Evolutionary conservation across 2,888 invertebrate species (phyloP).

Genomic region (Scrobipalpa costella): DNA sequence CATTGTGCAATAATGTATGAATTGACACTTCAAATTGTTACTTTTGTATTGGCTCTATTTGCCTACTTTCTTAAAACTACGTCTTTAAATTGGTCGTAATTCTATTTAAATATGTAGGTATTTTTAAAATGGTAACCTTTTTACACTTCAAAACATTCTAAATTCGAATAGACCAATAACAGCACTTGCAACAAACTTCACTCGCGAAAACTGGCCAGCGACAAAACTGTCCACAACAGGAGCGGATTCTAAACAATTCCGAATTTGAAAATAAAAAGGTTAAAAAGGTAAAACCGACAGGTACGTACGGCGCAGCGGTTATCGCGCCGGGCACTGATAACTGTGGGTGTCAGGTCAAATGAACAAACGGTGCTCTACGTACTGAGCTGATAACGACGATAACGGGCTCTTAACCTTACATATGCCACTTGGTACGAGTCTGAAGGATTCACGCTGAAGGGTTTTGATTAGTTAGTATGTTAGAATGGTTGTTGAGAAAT

Average conservation of each 20-base stretch:
- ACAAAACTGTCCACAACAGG: not conserved
- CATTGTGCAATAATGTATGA: slow-evolving; percentile 11
- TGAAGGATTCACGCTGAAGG: slow-evolving; percentile 41
- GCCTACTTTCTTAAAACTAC: not conserved
- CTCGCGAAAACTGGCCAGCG: not conserved
- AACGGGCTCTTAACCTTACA: slow-evolving; percentile 80
- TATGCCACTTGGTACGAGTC: slow-evolving; percentile 55
- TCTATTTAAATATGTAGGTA: too few species aligned
- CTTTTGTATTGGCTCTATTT: not conserved
- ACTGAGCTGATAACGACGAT: slow-evolving; percentile 68
- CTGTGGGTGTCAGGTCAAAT: slow-evolving; percentile 80
- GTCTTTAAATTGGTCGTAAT: too few species aligned
- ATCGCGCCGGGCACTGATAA: slow-evolving; percentile 77
- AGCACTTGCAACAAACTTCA: slow-evolving; percentile 5
- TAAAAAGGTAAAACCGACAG: slow-evolving; percentile 69
- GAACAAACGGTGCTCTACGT: slow-evolving; percentile 75
- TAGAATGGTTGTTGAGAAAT: not conserved
- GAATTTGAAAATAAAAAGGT: slow-evolving; percentile 34
- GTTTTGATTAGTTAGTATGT: not conserved
- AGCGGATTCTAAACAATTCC: not conserved
- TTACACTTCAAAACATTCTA: slow-evolving; percentile 1
- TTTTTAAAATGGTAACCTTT: not conserved
- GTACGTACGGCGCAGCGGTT: slow-evolving; percentile 68
- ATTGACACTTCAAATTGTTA: not conserved
- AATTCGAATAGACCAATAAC: not conserved